phyloP scores from a whole-genome alignment of 2,113 vertebrate genomes.

The Oryzias woworae region DNA sequence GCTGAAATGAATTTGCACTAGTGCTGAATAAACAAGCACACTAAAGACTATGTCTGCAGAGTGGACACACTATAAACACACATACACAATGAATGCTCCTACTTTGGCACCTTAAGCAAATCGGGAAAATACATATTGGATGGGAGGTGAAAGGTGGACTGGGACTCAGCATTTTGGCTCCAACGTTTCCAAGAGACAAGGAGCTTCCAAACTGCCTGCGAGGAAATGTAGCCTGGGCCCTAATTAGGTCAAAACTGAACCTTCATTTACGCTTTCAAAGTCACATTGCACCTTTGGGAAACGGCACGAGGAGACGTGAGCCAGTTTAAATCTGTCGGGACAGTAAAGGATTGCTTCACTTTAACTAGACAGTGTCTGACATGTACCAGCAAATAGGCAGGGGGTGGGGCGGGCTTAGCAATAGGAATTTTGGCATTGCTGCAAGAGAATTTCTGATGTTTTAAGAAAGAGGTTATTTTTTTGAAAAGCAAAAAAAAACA shows the following conservation, averaged over 20 bases:
- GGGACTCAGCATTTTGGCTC: conserved; percentile 50
- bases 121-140: conserved; percentile 35
- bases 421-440: conserved; percentile 71
- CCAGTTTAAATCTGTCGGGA: conserved; percentile 61
- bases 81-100: conserved; percentile 50
- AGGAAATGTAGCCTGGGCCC: conserved; percentile 51
- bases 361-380: conserved; percentile 61
- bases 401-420: conserved; percentile 46
- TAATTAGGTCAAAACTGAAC: conserved; percentile 63
- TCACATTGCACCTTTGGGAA: conserved; percentile 70
- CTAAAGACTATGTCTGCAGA: conserved; percentile 68
- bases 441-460: conserved; percentile 76
- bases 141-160: conserved; percentile 33
- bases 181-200: conserved; percentile 47
- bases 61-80: conserved; percentile 66
- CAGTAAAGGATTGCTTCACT: conserved; percentile 51
- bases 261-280: conserved; percentile 67
- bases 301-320: conserved; percentile 49
- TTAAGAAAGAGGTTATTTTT: conserved; percentile 74
- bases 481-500: not conserved
- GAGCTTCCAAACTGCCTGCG: conserved; percentile 35
- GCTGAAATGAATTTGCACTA: conserved; percentile 77
- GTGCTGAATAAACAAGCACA: conserved; percentile 74
- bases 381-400: conserved; percentile 61
- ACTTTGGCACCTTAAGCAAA: conserved; percentile 74